Percentiles rank a stretch among this genome's conserved stretches.
These are phyloP conservation scores for Euura saliciscinereae DNA, from an alignment of 1,140 invertebrate species.

Conservation along the genomic window DNA sequence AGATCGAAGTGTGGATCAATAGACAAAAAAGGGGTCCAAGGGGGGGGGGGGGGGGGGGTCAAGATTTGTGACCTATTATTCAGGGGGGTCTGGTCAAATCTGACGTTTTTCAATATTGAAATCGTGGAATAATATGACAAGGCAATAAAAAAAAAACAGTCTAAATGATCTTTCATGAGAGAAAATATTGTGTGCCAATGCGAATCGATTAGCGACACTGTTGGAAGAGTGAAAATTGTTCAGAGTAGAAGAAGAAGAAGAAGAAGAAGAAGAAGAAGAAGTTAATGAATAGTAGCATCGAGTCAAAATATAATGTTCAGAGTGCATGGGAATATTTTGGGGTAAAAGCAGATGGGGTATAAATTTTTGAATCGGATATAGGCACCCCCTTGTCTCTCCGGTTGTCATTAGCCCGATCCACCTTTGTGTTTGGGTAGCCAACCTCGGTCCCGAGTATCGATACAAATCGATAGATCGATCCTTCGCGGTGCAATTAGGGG, in stretches of 20 bases:
- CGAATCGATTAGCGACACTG: neutral
- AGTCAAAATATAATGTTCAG: neutral
- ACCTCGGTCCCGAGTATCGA: slow-evolving; percentile 25
- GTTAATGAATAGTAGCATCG: neutral
- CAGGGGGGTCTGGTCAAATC: no score
- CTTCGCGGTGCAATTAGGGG: slow-evolving; percentile 14
- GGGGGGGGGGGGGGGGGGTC: neutral
- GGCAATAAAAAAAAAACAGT: no score
- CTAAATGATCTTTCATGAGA: no score
- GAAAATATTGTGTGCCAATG: neutral
- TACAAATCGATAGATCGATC: slow-evolving; percentile 38
- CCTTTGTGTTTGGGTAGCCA: slow-evolving; percentile 29
- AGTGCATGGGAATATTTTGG: slow-evolving; percentile 42
- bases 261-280: neutral
- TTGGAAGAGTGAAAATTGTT: no score
- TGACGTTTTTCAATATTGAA: no score
- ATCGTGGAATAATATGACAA: no score
- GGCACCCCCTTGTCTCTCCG: slow-evolving; percentile 40
- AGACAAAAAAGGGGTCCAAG: neutral
- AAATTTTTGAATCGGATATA: slow-evolving; percentile 9
- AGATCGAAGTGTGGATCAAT: neutral
- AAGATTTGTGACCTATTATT: no score
- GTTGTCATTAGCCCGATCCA: slow-evolving; percentile 39
- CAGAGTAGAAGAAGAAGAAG: no score
- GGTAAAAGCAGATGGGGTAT: slow-evolving; percentile 40